Evolutionary conservation across 2,797 vertebrate species (phyloP).

Genomic region (Aotus griseimembra): DNA sequence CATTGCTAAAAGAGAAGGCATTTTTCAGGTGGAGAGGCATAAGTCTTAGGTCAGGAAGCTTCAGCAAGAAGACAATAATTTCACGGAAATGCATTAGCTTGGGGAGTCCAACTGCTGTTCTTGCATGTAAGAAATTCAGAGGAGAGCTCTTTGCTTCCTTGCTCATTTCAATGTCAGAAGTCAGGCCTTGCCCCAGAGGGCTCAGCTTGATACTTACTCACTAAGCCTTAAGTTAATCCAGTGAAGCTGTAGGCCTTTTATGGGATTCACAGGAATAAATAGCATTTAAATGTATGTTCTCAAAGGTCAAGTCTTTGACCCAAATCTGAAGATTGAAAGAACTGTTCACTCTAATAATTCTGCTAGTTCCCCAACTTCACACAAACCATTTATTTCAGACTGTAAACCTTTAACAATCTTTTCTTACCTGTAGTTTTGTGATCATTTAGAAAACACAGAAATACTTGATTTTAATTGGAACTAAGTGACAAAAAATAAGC

Average conservation of each 20-base stretch:
- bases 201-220: background rate
- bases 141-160: background rate
- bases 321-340: background rate
- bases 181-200: background rate
- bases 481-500: background rate
- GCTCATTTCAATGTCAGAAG: background rate
- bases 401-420: background rate
- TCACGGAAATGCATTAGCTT: constrained; percentile 78
- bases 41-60: constrained; percentile 71
- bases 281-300: constrained; percentile 42
- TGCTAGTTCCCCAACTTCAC: background rate
- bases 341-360: background rate
- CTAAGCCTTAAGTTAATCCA: background rate
- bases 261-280: constrained; percentile 42
- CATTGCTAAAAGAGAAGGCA: constrained; percentile 77
- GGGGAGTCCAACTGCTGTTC: constrained; percentile 68
- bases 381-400: constrained; percentile 16
- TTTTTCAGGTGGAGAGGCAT: constrained; percentile 77
- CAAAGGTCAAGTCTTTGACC: constrained; percentile 26
- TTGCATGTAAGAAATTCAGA: constrained; percentile 68
- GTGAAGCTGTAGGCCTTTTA: background rate
- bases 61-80: constrained; percentile 78
- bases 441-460: constrained; percentile 2
- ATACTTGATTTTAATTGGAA: background rate
- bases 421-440: constrained; percentile 1